Evolutionary conservation across 2,113 vertebrate genomes (phyloP), one percentile per base, ranked within the genome.

Genomic region (Aldabrachelys gigantea): DNA sequence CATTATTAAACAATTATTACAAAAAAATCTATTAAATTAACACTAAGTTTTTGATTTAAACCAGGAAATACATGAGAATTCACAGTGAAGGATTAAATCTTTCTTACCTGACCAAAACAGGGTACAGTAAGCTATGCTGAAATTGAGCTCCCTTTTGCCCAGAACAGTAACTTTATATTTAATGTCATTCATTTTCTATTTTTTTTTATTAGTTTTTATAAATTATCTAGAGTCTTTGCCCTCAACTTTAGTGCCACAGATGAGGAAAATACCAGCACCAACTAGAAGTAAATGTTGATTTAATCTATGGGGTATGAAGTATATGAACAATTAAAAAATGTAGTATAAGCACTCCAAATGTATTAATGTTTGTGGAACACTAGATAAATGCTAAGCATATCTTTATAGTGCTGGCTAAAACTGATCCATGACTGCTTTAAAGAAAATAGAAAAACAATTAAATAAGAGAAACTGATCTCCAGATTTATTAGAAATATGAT

Each of bases 1-100:
- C 3, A 50, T 2, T 21, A 8, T 41, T 52, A 78, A 72, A 19
- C 5, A 52, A 47, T 5, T 53, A 59, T 31, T 47, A 0, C 0
- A 27, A 89, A 27, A 89, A 38, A 81, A 76, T 27, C 11, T 25
- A 31, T 17, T 4, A 59, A 88, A 54, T 0, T 0, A 52, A 53
- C 2, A 1, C 0, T 3, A 11, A 1, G 5, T 6, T 3, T 79
- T 80, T 31, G 2, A 86, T 52, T 88, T 54, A 21, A 50, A 27
- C 12, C 5, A 10, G 3, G 11, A 52, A 78, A 93, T 27, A 24
- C 59, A 22, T 2, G 12, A 47, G 22, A 47, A 47, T 44, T 78
- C 41, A 78, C 22, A 2, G 41, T 27, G 35, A 49, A 84, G 3
- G 85, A 84, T 50, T 49, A 21, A 29, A 41, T 41, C 49, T 69